phyloP scores from a whole-genome alignment of 2,797 vertebrate species.

The Amblyraja radiata region DNA sequence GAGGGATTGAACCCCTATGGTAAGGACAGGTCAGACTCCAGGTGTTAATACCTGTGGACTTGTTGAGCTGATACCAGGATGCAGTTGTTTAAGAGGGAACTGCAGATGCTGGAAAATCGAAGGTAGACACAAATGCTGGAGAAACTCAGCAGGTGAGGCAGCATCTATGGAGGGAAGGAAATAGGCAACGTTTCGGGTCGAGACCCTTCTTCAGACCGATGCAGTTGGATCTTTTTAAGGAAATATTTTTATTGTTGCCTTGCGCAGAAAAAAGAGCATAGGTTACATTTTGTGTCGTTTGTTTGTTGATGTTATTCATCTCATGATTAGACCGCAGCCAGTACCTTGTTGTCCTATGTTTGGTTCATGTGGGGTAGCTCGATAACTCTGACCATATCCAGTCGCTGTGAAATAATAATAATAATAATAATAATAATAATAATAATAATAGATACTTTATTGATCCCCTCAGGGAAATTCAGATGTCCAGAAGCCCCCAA shows the following conservation, averaged over 20 bases:
- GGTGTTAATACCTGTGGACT: neutral
- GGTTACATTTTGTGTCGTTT: neutral
- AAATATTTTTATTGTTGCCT: neutral
- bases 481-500: too few relatives aligned
- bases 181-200: too few relatives aligned
- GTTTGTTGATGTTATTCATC: slow-evolving; percentile 7
- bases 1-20: neutral
- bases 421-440: too few relatives aligned
- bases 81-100: neutral
- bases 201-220: too few relatives aligned
- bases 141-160: too few relatives aligned
- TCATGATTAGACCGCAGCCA: neutral
- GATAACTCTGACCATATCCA: neutral
- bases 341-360: neutral
- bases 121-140: too few relatives aligned
- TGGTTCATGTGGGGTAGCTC: neutral
- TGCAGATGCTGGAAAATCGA: too few relatives aligned
- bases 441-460: too few relatives aligned
- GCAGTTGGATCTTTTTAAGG: neutral
- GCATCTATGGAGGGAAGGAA: too few relatives aligned
- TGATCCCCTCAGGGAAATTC: too few relatives aligned
- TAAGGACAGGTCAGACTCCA: neutral
- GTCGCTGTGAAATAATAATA: neutral
- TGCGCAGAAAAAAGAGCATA: neutral
- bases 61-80: neutral